Evolutionary conservation across 1,140 invertebrate genomes (phyloP), one percentile per base, ranked within the genome.

Genomic region (Ceratina japonica): DNA sequence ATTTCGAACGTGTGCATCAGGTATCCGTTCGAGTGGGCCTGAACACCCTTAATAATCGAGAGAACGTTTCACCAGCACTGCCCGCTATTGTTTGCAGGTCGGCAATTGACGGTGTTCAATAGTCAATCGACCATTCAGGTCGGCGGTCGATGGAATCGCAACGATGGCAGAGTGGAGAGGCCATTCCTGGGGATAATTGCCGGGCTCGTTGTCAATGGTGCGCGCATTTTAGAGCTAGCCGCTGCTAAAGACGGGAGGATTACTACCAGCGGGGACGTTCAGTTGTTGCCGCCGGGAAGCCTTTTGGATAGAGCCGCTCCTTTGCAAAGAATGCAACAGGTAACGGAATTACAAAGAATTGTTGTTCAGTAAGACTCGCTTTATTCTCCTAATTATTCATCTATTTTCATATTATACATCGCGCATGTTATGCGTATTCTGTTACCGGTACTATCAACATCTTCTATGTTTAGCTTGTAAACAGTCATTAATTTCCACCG

Each of bases 51-150:
- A 62, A 24, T 68, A 16, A 52, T 31, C 16, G 13, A 27, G 54
- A 31, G 16, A 16, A 3, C 5, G 16, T 20, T 31, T 27, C 37
- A 22, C 18, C 56, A 18, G 62, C 16, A 51, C 31, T 62, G 3
- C 24, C n/a, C 15, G 15, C 52, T 52, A 12, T 15, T 52, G 10
- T 69, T 68, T 85, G 7, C 91, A 98, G 97, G 97, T 73, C 95
- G 96, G 86, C 97, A 98, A 86, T 94, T 97, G 64, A 96, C 95
- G 63, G 96, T 98, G 24, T 99, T 99, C 93, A 98, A 99, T 92
- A 96, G 95, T 86, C 98, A 98, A 93, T 97, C 97, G 13, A 95
- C 95, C 24, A 96, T 99, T 68, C 96, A 97, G 87, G 94, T 98
- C n/a, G 98, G 98, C 20, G 97, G 98, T 8, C 96, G 96, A 83